Evolutionary conservation across 2,888 invertebrate species (phyloP), one percentile per base, ranked within the genome.

Genomic region (Cyclophora albipunctata): DNA sequence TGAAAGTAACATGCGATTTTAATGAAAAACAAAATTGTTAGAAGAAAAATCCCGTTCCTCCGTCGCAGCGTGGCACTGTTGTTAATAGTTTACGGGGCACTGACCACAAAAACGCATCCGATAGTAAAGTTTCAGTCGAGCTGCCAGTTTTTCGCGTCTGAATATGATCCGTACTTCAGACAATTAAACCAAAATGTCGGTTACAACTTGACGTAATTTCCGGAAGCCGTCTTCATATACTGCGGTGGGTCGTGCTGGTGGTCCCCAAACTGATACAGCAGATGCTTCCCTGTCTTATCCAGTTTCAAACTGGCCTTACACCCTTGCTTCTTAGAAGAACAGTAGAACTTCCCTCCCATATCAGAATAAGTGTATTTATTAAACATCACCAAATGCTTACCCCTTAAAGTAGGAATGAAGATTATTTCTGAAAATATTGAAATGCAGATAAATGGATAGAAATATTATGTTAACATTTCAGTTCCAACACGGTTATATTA

Each of bases 251-350:
- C 42, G 40, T 58, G 58, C 7, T 47, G 6, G 41, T 58, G 58
- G 0, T 47, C 43, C 7, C 53, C 55, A 20, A 20, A 20, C 43
- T 52, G 45, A n/a, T 49, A 50, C 5, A 49, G 41, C 2, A 41
- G 50, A 5, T 71, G 53, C 5, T 40, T 49, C 2, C 64, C 59
- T 0, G 44, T 3, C 1, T 42, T 44, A 4, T 64, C 57, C 7
- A 73, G 47, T 35, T 64, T 69, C 3, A 75, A 49, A 6, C 59
- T 54, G 1, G 69, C 72, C 34, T 57, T 65, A 47, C 71, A 73
- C 0, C 58, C 57, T 1, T 43, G 41, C 7, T 51, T 45, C 43
- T 56, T 59, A 3, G 51, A 52, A 45, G 57, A 58, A 40, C 57
- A 56, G 41, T 57, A 48, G 45, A 51, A 52, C 46, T 51, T 45